These are phyloP conservation scores for Delia radicum DNA, from an alignment of 1,140 invertebrate species.

Conservation along the genomic window DNA sequence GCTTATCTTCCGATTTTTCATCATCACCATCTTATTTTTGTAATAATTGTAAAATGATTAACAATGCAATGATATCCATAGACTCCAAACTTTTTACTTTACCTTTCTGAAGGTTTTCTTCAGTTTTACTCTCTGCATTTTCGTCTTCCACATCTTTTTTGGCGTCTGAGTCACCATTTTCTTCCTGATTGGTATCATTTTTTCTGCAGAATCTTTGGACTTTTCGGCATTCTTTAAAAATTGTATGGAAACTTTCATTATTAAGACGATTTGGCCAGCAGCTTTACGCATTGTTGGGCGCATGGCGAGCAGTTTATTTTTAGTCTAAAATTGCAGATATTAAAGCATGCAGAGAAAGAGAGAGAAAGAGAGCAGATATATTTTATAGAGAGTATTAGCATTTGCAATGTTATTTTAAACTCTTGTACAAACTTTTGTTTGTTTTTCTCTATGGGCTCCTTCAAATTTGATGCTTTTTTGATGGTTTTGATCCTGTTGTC, in stretches of 20 bases:
- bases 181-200: neutral
- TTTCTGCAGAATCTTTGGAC: neutral
- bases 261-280: neutral
- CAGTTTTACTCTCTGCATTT: neutral
- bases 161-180: neutral
- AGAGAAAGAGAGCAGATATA: neutral
- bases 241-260: conserved; percentile 19
- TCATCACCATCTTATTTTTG: conserved; percentile 1
- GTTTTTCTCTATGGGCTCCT: neutral
- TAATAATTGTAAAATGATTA: neutral
- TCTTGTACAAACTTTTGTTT: neutral
- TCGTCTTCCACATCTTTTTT: conserved; percentile 27
- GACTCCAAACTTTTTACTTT: neutral
- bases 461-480: neutral
- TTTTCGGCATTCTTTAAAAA: conserved; percentile 16
- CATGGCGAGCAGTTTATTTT: neutral
- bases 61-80: neutral
- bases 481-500: neutral
- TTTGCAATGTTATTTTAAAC: neutral
- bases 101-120: neutral
- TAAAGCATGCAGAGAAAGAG: neutral
- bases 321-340: neutral
- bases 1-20: neutral
- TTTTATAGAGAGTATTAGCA: neutral
- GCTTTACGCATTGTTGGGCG: neutral